Evolutionary conservation across 2,797 vertebrate genomes (phyloP).

Genomic region (Pogonophryne albipinna): DNA sequence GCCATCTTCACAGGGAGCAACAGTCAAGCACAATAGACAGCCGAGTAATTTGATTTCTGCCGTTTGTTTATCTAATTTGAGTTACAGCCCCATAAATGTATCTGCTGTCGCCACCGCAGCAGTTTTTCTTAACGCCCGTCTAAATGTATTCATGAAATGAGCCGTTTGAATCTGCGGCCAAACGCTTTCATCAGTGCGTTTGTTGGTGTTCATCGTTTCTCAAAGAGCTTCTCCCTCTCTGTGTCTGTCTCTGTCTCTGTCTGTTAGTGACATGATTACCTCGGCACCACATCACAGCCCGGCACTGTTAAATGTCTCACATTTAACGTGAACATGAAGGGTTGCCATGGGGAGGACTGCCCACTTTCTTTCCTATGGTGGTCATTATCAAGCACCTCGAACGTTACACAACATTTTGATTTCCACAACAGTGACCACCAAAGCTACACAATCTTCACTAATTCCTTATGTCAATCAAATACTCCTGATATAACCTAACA

Average conservation of each 20-base stretch:
- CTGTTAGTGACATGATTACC: constrained; percentile 42
- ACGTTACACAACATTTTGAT: constrained; percentile 27
- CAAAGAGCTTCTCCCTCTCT: constrained; percentile 38
- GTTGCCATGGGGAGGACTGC: constrained; percentile 47
- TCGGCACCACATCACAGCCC: constrained; percentile 60
- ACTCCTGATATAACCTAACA: not conserved
- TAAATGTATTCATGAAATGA: constrained; percentile 53
- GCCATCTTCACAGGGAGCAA: not conserved
- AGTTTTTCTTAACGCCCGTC: constrained; percentile 51
- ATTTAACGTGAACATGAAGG: constrained; percentile 54
- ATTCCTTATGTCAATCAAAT: constrained; percentile 10
- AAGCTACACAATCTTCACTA: not conserved
- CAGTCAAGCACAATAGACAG: constrained; percentile 21
- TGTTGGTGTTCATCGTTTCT: constrained; percentile 58
- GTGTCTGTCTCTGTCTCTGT: constrained; percentile 24
- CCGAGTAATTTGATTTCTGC: constrained; percentile 37
- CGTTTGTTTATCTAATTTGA: constrained; percentile 66
- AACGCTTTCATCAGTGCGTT: constrained; percentile 60
- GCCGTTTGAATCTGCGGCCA: constrained; percentile 43
- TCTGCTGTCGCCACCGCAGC: constrained; percentile 64
- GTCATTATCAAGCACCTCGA: constrained; percentile 45
- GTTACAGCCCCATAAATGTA: constrained; percentile 61
- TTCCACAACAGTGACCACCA: constrained; percentile 17
- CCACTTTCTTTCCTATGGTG: constrained; percentile 38
- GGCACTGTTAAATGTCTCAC: not conserved